Evolutionary conservation across 2,888 invertebrate genomes (phyloP).

Genomic region (Trachelus troglodyta): DNA sequence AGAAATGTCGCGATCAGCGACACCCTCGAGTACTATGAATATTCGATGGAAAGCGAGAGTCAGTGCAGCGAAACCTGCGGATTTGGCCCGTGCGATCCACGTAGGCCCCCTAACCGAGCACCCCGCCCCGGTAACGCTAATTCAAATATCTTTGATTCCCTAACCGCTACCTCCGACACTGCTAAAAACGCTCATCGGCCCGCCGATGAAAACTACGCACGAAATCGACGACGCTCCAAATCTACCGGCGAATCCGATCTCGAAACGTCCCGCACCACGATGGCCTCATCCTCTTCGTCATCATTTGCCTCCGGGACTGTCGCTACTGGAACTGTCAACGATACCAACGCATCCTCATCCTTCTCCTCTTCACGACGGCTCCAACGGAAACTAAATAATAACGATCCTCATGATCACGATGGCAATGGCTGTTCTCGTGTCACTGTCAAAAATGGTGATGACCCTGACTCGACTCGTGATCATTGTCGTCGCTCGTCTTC

Average conservation of each 20-base stretch:
- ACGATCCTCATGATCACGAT: conserved; percentile 11
- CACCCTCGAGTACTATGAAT: conserved; percentile 65
- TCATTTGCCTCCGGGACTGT: too few relatives aligned
- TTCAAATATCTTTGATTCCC: conserved; percentile 67
- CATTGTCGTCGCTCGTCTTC: conserved; percentile 61
- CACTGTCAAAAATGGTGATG: conserved; percentile 20
- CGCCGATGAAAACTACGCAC: conserved; percentile 39
- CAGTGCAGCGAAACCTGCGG: conserved; percentile 67
- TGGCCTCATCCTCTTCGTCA: too few relatives aligned
- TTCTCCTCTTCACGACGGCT: conserved; percentile 19
- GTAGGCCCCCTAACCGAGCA: conserved; percentile 65
- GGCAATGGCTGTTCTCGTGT: too few relatives aligned
- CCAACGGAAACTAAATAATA: conserved; percentile 36
- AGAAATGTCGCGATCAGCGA: conserved; percentile 66
- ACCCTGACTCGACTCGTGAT: conserved; percentile 38
- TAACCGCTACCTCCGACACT: conserved; percentile 66
- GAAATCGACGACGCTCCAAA: conserved; percentile 22
- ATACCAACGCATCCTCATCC: conserved; percentile 8
- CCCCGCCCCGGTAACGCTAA: conserved; percentile 67
- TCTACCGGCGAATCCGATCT: background rate
- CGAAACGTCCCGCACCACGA: too few relatives aligned
- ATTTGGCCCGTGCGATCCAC: conserved; percentile 66
- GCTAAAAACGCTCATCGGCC: conserved; percentile 63
- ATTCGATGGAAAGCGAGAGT: conserved; percentile 66
- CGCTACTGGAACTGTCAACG: background rate